phyloP scores from a whole-genome alignment of 2,888 invertebrate species.

The Mesoligia furuncula region DNA sequence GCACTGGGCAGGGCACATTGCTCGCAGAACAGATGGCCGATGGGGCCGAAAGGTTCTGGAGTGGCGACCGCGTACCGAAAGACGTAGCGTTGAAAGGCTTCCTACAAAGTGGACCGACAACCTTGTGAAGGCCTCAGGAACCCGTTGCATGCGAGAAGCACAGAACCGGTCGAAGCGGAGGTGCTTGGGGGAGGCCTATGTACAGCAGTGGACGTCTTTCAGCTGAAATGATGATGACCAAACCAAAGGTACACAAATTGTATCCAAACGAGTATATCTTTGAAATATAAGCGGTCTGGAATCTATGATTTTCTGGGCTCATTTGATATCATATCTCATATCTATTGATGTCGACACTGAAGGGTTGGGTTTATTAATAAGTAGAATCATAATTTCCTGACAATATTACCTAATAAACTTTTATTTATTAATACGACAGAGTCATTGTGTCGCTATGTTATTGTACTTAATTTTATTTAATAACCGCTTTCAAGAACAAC shows the following conservation, averaged over 20 bases:
- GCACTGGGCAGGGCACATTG: no score
- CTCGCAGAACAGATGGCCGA: no score
- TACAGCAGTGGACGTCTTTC: no score
- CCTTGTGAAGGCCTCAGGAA: no score
- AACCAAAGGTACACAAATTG: background rate
- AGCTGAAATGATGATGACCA: no score
- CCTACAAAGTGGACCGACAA: no score
- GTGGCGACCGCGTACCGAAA: no score
- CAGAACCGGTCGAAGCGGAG: no score
- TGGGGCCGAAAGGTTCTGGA: no score
- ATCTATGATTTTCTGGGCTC: constrained; percentile 43
- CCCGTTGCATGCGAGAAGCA: no score
- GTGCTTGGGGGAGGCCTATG: no score
- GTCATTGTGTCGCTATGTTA: constrained; percentile 8
- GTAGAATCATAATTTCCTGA: constrained; percentile 17
- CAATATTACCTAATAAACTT: constrained; percentile 5
- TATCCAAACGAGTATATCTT: background rate
- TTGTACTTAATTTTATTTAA: background rate
- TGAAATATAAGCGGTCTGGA: constrained; percentile 18
- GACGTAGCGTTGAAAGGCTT: no score
- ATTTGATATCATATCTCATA: constrained; percentile 51
- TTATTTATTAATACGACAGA: constrained; percentile 22
- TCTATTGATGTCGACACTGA: constrained; percentile 23
- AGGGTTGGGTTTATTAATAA: constrained; percentile 13
- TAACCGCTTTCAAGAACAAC: background rate